Evolutionary conservation across 1,140 invertebrate genomes (phyloP).

Genomic region (Planococcus citri): DNA sequence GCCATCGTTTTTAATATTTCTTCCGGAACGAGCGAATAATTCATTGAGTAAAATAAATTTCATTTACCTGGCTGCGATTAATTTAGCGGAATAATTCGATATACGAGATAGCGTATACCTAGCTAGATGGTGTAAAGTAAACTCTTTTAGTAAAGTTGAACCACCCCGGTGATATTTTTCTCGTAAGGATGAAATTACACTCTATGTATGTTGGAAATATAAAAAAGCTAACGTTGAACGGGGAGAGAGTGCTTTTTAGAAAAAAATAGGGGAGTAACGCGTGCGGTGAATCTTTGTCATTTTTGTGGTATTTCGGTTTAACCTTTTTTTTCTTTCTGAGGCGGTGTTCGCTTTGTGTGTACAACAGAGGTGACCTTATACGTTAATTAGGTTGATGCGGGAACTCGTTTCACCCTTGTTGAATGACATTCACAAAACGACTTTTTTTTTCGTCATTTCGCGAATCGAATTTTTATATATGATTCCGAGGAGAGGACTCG

Average conservation of each 20-base stretch:
- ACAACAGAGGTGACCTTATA: conserved; percentile 2
- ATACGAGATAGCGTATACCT: not conserved
- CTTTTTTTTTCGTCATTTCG: too few relatives aligned
- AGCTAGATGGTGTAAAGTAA: too few relatives aligned
- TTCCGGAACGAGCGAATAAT: not conserved
- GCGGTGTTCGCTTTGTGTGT: too few relatives aligned
- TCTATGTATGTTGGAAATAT: too few relatives aligned
- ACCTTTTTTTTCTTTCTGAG: conserved; percentile 1
- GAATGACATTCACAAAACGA: not conserved
- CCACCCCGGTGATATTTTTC: too few relatives aligned
- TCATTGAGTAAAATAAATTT: not conserved
- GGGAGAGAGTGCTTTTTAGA: not conserved
- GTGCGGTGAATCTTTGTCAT: not conserved
- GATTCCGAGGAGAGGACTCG: too few relatives aligned
- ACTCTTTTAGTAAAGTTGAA: too few relatives aligned
- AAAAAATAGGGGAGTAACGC: not conserved
- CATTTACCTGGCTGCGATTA: conserved; percentile 12
- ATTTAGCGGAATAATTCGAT: conserved; percentile 17
- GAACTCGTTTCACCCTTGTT: not conserved
- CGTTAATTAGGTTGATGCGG: conserved; percentile 9
- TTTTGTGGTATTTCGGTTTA: conserved; percentile 9
- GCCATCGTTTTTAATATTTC: conserved; percentile 2
- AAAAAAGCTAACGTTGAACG: too few relatives aligned
- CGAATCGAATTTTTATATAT: too few relatives aligned
- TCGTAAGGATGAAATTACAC: too few relatives aligned